These are phyloP conservation scores for Salvator merianae DNA, from an alignment of 2,113 vertebrate species.

Conservation along the genomic window DNA sequence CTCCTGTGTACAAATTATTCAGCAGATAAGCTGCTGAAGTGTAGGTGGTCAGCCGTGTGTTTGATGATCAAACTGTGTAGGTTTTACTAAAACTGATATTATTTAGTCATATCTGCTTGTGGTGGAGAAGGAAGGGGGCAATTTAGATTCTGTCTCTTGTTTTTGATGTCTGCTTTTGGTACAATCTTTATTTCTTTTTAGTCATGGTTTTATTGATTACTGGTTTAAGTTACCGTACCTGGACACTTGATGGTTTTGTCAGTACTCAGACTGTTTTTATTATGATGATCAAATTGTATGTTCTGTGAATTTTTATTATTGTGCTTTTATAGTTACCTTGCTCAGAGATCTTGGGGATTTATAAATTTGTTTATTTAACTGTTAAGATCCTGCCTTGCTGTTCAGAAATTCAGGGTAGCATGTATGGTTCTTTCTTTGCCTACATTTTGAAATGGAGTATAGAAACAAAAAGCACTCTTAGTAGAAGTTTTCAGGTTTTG, in stretches of 20 bases:
- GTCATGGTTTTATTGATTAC: not conserved
- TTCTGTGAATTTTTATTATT: not conserved
- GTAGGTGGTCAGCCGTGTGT: not conserved
- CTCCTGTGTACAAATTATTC: not conserved
- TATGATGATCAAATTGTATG: not conserved
- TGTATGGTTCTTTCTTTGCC: not conserved
- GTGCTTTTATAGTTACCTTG: too few relatives aligned
- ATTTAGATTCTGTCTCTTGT: not conserved
- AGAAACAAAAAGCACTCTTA: too few relatives aligned
- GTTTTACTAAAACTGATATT: not conserved
- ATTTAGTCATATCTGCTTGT: constrained; percentile 11
- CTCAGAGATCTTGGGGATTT: too few relatives aligned
- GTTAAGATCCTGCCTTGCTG: too few relatives aligned
- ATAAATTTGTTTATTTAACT: too few relatives aligned
- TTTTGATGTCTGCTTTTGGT: not conserved
- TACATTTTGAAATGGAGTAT: too few relatives aligned
- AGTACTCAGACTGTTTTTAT: too few relatives aligned
- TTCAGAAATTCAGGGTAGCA: too few relatives aligned
- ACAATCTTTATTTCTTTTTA: not conserved
- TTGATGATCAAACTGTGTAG: constrained; percentile 9
- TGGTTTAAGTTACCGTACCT: too few relatives aligned
- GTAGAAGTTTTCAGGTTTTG: too few relatives aligned
- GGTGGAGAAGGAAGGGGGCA: not conserved
- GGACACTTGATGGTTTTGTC: too few relatives aligned
- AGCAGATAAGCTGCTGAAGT: not conserved